phyloP scores from a whole-genome alignment of 2,888 invertebrate genomes.

The Cyclophora punctaria region DNA sequence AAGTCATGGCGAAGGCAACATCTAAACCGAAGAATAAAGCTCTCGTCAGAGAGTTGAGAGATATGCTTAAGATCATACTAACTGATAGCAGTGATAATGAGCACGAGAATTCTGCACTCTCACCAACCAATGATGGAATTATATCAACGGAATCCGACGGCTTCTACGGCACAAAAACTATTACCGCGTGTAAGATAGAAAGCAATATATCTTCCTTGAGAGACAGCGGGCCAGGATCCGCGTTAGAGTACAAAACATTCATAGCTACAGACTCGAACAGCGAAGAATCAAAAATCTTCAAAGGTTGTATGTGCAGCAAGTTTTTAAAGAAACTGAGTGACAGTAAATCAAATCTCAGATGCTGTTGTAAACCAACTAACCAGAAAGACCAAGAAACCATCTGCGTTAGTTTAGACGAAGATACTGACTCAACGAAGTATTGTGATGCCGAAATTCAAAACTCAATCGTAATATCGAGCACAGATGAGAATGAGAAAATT shows the following conservation, averaged over 20 bases:
- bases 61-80: conserved; percentile 41
- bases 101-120: no score
- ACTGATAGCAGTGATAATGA: conserved; percentile 41
- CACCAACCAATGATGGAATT: no score
- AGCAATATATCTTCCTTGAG: conserved; percentile 19
- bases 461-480: conserved; percentile 21
- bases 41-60: conserved; percentile 30
- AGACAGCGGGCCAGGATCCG: no score
- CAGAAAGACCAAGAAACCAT: conserved; percentile 27
- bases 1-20: conserved; percentile 37
- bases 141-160: no score
- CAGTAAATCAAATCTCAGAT: conserved; percentile 18
- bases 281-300: conserved; percentile 6
- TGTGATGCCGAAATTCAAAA: conserved; percentile 38
- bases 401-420: conserved; percentile 32
- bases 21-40: conserved; percentile 31
- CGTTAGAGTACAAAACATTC: no score
- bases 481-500: conserved; percentile 20
- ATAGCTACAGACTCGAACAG: conserved; percentile 26
- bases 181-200: conserved; percentile 11
- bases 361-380: conserved; percentile 26
- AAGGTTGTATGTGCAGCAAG: conserved; percentile 39
- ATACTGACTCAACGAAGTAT: conserved; percentile 18
- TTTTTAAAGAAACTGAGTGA: conserved; percentile 38
- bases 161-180: no score